Conservation (phyloP, 1,140 invertebrate species). For the Penaeus indicus region DNA sequence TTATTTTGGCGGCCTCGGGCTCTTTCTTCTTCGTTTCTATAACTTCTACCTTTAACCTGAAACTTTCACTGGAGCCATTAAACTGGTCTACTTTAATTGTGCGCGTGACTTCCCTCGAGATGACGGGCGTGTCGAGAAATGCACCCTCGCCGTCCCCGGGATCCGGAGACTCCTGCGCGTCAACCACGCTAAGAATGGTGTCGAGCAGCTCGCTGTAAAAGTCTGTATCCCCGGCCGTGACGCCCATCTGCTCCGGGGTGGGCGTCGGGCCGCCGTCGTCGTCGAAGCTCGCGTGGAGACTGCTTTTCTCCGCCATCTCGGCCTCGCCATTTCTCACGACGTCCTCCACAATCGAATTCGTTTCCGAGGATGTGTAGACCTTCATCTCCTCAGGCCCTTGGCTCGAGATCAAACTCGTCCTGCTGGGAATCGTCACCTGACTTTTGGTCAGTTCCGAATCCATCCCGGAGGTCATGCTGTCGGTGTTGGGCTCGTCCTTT, state of each 20-base stretch:
- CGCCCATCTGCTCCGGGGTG: conserved; percentile 22
- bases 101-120: too few relatives aligned
- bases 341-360: conserved; percentile 17
- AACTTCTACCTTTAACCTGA: too few relatives aligned
- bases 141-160: background rate
- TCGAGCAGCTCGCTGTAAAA: conserved; percentile 56
- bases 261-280: conserved; percentile 27
- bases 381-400: background rate
- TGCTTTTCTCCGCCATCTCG: background rate
- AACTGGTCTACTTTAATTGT: too few relatives aligned
- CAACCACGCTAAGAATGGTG: conserved; percentile 56
- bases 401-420: background rate
- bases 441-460: too few relatives aligned
- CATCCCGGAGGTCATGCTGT: background rate
- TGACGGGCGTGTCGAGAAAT: too few relatives aligned
- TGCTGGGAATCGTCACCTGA: background rate
- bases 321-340: background rate
- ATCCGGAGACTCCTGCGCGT: conserved; percentile 42
- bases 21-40: too few relatives aligned
- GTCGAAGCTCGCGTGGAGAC: conserved; percentile 8
- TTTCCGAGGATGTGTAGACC: conserved; percentile 12
- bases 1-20: too few relatives aligned
- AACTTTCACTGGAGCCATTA: too few relatives aligned
- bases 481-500: background rate
- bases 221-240: conserved; percentile 37